Evolutionary conservation across 2,888 invertebrate genomes (phyloP), one percentile per base, ranked within the genome.

Genomic region (Hetaerina titia): DNA sequence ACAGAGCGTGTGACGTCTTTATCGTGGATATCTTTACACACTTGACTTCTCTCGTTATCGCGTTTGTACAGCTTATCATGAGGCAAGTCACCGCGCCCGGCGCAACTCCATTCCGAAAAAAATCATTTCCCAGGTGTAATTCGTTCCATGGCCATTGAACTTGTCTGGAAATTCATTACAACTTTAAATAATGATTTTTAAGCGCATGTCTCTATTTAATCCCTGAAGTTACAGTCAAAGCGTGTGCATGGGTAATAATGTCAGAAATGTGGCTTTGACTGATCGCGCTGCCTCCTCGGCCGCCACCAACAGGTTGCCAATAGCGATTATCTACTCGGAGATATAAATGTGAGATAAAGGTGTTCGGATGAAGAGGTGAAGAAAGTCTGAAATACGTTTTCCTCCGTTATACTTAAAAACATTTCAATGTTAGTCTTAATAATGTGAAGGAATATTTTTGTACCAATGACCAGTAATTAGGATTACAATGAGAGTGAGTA

Each of bases 21-120:
- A 63, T 94, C 81, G 69, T 74, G 69, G n/a, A 69, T 64, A 92
- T 92, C 92, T 74, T 56, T 13, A 69, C 60, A 15, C 60, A 25
- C 92, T 64, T 69, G 69, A 56, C 92, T 92, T n/a, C 56, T 92
- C n/a, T 63, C 56, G 45, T 92, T 92, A 92, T 92, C 92, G 45
- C n/a, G 22, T 74, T 92, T 69, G 56, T 8, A 17, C 92, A 8
- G 69, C 56, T 74, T 92, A 92, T 92, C 92, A 9, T 19, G 60
- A 92, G 22, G 69, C 69, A 45, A 17, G n/a, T 31, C 15, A 69
- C 92, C 92, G 74, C 92, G 57, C 92, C 92, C 92, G 56, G 13
- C 69, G 45, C n/a, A 56, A 58, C 57, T n/a, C 19, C 19, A 11
- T 8, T 2, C 58, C n/a, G 57, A 89, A 5, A 89, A 89, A 89